Percentiles rank a stretch among this genome's conserved stretches.
phyloP scores from a whole-genome alignment of 2,113 vertebrate genomes.

The Sula dactylatra region DNA sequence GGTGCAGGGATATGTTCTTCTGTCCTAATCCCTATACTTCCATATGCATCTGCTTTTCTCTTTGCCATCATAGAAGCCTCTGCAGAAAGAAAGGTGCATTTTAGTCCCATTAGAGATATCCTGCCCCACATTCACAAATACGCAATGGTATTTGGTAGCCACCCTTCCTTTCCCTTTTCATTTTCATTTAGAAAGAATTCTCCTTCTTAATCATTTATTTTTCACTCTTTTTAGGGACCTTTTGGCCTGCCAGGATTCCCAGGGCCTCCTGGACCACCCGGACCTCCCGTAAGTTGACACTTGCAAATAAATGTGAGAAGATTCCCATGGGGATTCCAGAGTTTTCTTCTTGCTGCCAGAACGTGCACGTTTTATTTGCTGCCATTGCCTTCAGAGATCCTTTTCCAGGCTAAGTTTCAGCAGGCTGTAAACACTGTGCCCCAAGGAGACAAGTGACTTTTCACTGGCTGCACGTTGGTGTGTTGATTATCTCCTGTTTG shows the following conservation, averaged over 20 bases:
- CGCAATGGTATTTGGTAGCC: background rate
- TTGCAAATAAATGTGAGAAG: background rate
- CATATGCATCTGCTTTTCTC: background rate
- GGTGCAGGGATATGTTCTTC: background rate
- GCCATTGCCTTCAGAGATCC: background rate
- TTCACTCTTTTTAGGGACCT: conserved; percentile 77
- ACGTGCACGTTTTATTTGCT: background rate
- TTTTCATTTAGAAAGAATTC: background rate
- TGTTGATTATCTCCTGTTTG: background rate
- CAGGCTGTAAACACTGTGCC: background rate
- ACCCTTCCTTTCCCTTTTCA: background rate
- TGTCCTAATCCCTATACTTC: background rate
- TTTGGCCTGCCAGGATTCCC: conserved; percentile 88
- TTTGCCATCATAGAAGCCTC: background rate
- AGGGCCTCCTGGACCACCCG: conserved; percentile 86
- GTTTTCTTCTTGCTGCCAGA: background rate
- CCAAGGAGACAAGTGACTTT: background rate
- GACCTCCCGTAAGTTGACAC: conserved; percentile 86
- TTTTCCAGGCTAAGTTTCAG: background rate
- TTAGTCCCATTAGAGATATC: background rate
- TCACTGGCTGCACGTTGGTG: background rate
- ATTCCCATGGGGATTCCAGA: background rate
- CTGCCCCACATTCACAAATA: background rate
- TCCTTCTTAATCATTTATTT: background rate
- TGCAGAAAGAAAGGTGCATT: background rate